These are phyloP conservation scores for Macrosteles quadrilineatus DNA, from an alignment of 1,140 invertebrate species.

Conservation along the genomic window DNA sequence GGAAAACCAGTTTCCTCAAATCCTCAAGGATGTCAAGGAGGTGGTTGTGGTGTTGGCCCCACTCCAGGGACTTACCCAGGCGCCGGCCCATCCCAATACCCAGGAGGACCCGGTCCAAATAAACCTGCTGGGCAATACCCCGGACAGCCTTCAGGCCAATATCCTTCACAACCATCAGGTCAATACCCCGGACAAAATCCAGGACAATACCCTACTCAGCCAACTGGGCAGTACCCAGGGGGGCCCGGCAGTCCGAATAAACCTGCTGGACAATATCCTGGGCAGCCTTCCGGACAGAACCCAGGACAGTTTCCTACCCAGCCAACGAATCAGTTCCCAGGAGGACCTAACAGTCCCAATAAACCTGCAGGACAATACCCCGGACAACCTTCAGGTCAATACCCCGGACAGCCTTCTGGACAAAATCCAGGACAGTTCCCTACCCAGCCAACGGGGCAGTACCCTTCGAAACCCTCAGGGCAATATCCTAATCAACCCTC, in stretches of 20 bases:
- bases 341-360: neutral
- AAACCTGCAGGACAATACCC: neutral
- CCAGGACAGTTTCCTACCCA: neutral
- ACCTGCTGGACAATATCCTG: conserved; percentile 9
- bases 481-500: neutral
- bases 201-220: neutral
- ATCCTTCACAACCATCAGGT: neutral
- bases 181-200: conserved; percentile 13
- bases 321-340: conserved; percentile 5
- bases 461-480: conserved; percentile 21
- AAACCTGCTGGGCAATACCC: neutral
- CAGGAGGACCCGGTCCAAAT: too few relatives aligned
- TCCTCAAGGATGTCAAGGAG: conserved; percentile 13
- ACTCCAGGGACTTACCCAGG: neutral
- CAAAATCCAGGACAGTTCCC: too few relatives aligned
- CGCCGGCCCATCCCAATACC: neutral
- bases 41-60: neutral
- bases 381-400: neutral
- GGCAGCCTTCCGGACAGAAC: neutral
- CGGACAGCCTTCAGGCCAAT: neutral
- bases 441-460: conserved; percentile 23
- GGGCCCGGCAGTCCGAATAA: too few relatives aligned
- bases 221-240: neutral
- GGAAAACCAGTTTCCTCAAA: neutral
- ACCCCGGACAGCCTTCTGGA: too few relatives aligned